Percentiles rank a stretch among this genome's conserved stretches.
Conservation (phyloP, 1,140 invertebrate species). For the Thaumatotibia leucotreta region DNA sequence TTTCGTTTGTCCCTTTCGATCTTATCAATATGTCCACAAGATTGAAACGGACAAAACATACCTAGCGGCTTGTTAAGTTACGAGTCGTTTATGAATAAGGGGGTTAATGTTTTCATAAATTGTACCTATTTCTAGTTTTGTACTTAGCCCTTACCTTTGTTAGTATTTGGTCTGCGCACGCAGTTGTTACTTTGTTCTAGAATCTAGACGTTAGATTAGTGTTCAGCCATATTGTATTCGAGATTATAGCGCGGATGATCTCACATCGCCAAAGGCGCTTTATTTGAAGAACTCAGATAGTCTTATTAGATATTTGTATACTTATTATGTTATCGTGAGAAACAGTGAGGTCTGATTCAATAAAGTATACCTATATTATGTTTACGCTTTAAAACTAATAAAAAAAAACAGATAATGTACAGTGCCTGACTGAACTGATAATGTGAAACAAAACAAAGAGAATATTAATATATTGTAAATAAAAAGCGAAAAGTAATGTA, state of each 20-base stretch:
- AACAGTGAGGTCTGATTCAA: constrained; percentile 37
- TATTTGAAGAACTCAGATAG: constrained; percentile 32
- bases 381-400: constrained; percentile 43
- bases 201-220: constrained; percentile 30
- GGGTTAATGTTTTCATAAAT: neutral
- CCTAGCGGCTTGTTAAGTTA: too few relatives aligned
- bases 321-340: constrained; percentile 19
- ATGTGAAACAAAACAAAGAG: constrained; percentile 56
- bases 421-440: constrained; percentile 55
- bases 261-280: constrained; percentile 46
- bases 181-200: constrained; percentile 37
- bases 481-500: constrained; percentile 51
- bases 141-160: neutral
- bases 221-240: constrained; percentile 44
- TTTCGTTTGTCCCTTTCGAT: too few relatives aligned
- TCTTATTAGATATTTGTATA: constrained; percentile 16
- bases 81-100: neutral
- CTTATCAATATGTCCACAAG: too few relatives aligned
- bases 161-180: neutral
- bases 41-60: too few relatives aligned
- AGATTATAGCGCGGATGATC: constrained; percentile 49
- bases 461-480: constrained; percentile 76
- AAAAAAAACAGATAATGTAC: constrained; percentile 36
- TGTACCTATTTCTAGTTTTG: neutral
- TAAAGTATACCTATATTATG: constrained; percentile 39